Evolutionary conservation across 2,113 vertebrate species (phyloP), one percentile per base, ranked within the genome.

Genomic region (Cheirogaleus medius): DNA sequence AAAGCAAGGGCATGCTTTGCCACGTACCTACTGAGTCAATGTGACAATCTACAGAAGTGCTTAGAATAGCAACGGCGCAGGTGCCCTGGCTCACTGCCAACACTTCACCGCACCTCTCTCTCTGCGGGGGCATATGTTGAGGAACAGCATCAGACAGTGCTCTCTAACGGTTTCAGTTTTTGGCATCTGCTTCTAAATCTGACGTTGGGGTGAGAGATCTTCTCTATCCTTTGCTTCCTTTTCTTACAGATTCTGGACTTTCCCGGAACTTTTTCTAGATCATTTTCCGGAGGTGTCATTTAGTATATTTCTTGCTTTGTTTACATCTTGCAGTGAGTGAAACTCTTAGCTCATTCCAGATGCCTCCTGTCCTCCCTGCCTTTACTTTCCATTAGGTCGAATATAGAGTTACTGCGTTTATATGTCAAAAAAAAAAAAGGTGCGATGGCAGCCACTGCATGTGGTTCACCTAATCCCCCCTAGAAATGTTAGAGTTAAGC

Each of bases 1-100:
- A 71, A 87, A 87, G 80, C 80, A 69, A 68, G 74, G 92, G 77
- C 66, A 29, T 83, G 94, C 94, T 95, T 89, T 23, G 32, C 64
- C 76, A 39, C 4, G 2, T 69, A 44, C 37, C 96, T 91, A 58
- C 32, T 37, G 88, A 90, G n/a, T 74, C 58, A 25, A 0, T 5
- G 15, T 34, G 37, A 42, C 37, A n/a, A 17, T 73, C 82, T 49
- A 10, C 42, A 37, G 78, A 82, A 54, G 69, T 58, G 69, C 68
- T 63, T 58, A 42, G 89, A 97, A 91, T 21, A 82, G 21, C 60
- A n/a, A 1, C 37, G 77, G 54, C 44, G 37, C 32, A 23, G 76
- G 63, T 17, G 21, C 56, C 64, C 1, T 1, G 1, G 39, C 37
- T 92, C 71, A 20, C 60, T 71, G 58, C 56, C 81, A 17, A 18